Percentiles rank a stretch among this genome's conserved stretches.
Evolutionary conservation across 2,888 invertebrate genomes (phyloP).

Genomic region (Calameuta idolon): DNA sequence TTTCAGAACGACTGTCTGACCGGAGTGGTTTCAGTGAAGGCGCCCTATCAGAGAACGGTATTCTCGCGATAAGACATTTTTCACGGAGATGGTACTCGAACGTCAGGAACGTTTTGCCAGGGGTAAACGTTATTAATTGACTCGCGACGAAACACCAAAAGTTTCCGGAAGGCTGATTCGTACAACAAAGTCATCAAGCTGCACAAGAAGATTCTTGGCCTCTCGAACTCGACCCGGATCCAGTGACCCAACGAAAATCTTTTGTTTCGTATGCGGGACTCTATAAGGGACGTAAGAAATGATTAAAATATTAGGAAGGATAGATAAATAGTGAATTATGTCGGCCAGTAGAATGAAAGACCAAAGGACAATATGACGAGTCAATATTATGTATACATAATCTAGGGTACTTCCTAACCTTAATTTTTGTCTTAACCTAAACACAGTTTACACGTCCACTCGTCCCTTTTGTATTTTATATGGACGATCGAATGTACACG

Average conservation of each 20-base stretch:
- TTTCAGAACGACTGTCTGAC: conserved; percentile 48
- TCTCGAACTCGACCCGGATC: not conserved
- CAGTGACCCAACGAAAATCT: not conserved
- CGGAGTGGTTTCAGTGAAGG: conserved; percentile 37
- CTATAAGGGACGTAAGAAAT: not conserved
- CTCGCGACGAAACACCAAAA: not conserved
- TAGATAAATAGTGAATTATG: not conserved
- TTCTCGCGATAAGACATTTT: not conserved
- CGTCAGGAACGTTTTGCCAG: not conserved
- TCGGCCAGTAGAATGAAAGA: not conserved
- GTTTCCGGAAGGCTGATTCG: not conserved
- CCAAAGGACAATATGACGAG: not conserved
- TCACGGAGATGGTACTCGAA: not conserved
- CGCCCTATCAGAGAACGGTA: not conserved
- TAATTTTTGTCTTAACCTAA: not conserved
- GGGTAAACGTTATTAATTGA: not conserved
- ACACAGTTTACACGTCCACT: not conserved
- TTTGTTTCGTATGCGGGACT: not conserved
- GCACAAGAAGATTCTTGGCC: not conserved
- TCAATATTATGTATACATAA: not conserved
- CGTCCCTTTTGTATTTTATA: not conserved
- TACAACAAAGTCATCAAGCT: not conserved
- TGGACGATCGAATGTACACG: not conserved
- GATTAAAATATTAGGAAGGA: not conserved
- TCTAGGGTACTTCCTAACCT: not conserved